phyloP scores from a whole-genome alignment of 2,113 vertebrate species.

The Stigmatopora argus region DNA sequence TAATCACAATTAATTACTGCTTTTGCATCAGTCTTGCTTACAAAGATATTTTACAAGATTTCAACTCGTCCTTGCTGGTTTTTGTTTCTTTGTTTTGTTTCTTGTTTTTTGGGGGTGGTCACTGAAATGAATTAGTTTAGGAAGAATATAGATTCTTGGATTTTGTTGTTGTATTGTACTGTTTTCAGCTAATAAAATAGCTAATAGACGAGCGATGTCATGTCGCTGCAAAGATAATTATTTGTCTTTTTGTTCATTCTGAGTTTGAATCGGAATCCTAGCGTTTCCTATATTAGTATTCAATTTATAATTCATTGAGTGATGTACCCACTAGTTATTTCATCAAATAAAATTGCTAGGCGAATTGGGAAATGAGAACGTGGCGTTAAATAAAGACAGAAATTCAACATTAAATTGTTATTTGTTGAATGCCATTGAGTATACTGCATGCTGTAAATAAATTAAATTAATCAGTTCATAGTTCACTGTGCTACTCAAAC shows the following conservation, averaged over 20 bases:
- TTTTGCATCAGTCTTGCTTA: constrained; percentile 46
- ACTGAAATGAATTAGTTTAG: neutral
- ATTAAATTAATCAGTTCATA: no score
- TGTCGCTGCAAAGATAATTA: neutral
- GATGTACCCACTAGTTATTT: neutral
- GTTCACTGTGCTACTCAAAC: no score
- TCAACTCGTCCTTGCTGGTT: no score
- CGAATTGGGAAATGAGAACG: constrained; percentile 16
- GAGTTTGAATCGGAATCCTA: neutral
- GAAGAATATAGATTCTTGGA: neutral
- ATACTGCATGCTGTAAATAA: no score
- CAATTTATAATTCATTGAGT: neutral
- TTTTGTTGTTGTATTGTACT: constrained; percentile 29
- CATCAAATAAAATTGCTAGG: neutral
- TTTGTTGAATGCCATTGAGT: no score
- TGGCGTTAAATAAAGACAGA: no score
- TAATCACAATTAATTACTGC: constrained; percentile 55
- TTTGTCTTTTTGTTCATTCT: neutral
- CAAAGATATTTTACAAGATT: constrained; percentile 46
- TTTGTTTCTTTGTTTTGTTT: neutral
- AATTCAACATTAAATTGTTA: no score
- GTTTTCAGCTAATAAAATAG: neutral
- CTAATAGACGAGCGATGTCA: neutral
- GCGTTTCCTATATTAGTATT: neutral
- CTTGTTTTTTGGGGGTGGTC: neutral